A percentile compares a stretch with the other conserved stretches of the same genome.
Conservation (phyloP, 2,888 invertebrate species). For the Tetramorium bicarinatum region DNA sequence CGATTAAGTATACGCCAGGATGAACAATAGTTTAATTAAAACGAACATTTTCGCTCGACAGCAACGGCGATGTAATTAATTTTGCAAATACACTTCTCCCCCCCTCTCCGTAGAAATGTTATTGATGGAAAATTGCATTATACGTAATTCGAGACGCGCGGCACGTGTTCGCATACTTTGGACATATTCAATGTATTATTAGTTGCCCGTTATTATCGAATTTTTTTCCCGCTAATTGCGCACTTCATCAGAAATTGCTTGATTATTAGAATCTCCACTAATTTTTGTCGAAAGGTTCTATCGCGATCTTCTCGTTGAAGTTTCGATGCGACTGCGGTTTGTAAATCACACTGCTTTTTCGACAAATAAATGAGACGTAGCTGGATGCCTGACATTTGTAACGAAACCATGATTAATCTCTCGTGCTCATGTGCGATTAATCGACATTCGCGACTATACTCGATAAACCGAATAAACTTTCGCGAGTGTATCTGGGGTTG, state of each 20-base stretch:
- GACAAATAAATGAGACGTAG: constrained; percentile 22
- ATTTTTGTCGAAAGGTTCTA: neutral
- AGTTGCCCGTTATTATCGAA: neutral
- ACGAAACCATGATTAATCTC: constrained; percentile 50
- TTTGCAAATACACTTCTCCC: neutral
- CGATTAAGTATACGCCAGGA: neutral
- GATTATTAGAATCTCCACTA: neutral
- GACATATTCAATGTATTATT: neutral
- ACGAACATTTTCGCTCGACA: constrained; percentile 21
- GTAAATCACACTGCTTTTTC: neutral
- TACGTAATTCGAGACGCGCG: neutral
- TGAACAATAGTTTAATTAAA: constrained; percentile 54
- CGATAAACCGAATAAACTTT: constrained; percentile 50
- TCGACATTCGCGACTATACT: constrained; percentile 27
- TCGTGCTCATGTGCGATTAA: constrained; percentile 40
- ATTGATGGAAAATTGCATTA: constrained; percentile 33
- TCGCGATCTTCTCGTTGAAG: neutral
- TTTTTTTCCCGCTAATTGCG: constrained; percentile 1
- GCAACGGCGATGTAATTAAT: constrained; percentile 41
- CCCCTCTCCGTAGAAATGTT: neutral
- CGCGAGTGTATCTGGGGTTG: constrained; percentile 14
- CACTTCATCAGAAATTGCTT: neutral
- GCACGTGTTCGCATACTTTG: neutral
- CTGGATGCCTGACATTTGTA: constrained; percentile 25
- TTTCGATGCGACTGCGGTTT: neutral